Conservation (phyloP, 2,888 invertebrate genomes). For the Nesidiocoris tenuis region DNA sequence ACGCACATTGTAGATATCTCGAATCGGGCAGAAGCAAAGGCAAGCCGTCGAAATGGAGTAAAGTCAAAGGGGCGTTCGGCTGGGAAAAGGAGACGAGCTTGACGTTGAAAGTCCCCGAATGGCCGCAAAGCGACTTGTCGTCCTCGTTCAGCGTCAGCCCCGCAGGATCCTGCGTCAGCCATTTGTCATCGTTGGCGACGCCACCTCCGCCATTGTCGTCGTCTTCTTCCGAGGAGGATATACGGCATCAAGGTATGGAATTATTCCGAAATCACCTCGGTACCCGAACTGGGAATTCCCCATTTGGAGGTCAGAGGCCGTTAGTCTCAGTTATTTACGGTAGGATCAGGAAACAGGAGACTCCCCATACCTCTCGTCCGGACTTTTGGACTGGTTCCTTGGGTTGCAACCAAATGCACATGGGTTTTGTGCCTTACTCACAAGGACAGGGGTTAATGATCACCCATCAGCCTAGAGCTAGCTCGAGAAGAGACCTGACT, state of each 20-base stretch:
- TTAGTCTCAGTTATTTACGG: no score
- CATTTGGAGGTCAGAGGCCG: no score
- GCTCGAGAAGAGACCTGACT: no score
- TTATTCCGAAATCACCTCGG: no score
- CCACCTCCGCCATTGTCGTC: slow-evolving; percentile 26
- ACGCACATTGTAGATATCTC: slow-evolving; percentile 29
- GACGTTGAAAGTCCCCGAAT: slow-evolving; percentile 48
- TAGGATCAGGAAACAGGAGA: no score
- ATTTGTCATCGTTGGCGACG: slow-evolving; percentile 1
- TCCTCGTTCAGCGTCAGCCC: slow-evolving; percentile 56
- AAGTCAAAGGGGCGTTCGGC: slow-evolving; percentile 84
- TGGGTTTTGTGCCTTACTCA: no score
- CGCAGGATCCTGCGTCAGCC: slow-evolving; percentile 56
- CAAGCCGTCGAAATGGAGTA: slow-evolving; percentile 82
- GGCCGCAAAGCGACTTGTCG: slow-evolving; percentile 39
- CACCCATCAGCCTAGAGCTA: no score
- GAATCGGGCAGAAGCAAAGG: slow-evolving; percentile 53
- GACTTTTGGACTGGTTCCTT: no score
- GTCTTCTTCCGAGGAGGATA: slow-evolving; percentile 35
- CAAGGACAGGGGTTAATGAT: no score
- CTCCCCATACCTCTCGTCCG: no score
- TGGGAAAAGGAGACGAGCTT: slow-evolving; percentile 70
- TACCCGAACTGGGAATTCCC: no score
- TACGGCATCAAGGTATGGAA: slow-evolving; percentile 25
- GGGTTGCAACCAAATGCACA: no score